Evolutionary conservation across 1,140 invertebrate genomes (phyloP).

Genomic region (Tyrophagus putrescentiae): DNA sequence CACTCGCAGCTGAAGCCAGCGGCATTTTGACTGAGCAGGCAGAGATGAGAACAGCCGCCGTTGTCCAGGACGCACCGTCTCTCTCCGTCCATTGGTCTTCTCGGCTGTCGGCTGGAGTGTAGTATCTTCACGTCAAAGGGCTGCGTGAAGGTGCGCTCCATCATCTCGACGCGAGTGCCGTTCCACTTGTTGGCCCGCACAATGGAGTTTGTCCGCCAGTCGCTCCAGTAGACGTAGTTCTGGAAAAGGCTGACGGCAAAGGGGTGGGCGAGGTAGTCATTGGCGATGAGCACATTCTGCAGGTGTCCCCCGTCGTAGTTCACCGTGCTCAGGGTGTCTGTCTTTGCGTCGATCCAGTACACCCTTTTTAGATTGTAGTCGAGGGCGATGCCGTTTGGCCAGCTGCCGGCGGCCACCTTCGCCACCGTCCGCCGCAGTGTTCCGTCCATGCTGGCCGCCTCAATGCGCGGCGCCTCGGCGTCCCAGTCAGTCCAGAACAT

Average conservation of each 20-base stretch:
- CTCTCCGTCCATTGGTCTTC: too few species aligned
- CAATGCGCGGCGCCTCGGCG: conserved; percentile 42
- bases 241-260: conserved; percentile 75
- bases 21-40: conserved; percentile 43
- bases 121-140: conserved; percentile 74
- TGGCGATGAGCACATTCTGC: conserved; percentile 38
- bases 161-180: conserved; percentile 41
- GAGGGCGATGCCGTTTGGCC: conserved; percentile 52
- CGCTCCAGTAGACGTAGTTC: conserved; percentile 72
- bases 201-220: conserved; percentile 77
- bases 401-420: conserved; percentile 38
- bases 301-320: conserved; percentile 44
- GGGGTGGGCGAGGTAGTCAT: conserved; percentile 51
- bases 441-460: conserved; percentile 43
- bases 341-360: conserved; percentile 58
- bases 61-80: conserved; percentile 41
- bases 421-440: conserved; percentile 37
- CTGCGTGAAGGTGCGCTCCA: conserved; percentile 47
- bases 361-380: conserved; percentile 44
- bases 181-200: conserved; percentile 50
- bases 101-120: conserved; percentile 56
- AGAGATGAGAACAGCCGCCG: conserved; percentile 48
- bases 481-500: conserved; percentile 87
- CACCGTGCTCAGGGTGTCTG: conserved; percentile 66
- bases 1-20: conserved; percentile 50